Evolutionary conservation across 1,140 invertebrate species (phyloP), one percentile per base, ranked within the genome.

Genomic region (Aphelinus certus): DNA sequence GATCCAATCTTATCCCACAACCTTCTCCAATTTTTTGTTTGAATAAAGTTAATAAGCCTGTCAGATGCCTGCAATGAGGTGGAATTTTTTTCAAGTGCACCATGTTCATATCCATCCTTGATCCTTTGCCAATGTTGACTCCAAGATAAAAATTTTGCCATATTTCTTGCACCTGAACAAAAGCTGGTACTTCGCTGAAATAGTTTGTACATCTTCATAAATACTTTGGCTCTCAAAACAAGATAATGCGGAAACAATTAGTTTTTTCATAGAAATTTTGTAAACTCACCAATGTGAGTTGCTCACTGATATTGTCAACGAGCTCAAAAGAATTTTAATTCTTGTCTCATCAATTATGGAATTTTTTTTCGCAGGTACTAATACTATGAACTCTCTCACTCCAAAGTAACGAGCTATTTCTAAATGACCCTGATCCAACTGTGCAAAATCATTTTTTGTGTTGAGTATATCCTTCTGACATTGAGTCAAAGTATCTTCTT

Each of bases 251-350:
- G 6, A 7, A 5, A 5, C 43, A 61, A 7, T 61, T 4, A 4
- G 43, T 5, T 61, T 26, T 26, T 7, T 65, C 26, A 26, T 26
- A 66, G 63, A 47, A 61, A 47, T 63, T 3, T 66, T 70, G n/a
- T 70, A n/a, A 69, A 79, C 78, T 86, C 87, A 92, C 91, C 92
- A 95, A 81, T 90, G 90, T 42, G 92, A 91, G 87, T 97, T 97
- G 66, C 90, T 93, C n/a, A 94, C 86, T 9, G 95, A 95, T 77
- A 98, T 95, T 62, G 91, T 91, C 9, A 94, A 85, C 10, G 96
- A 95, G 85, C 96, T 97, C 53, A 97, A 84, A 3, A 98, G 88
- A 74, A 97, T 90, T 88, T 96, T 97, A 55, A 94, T 92, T 82
- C 92, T 90, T 76, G 94, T 96, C 80, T 97, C 95, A 77, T 92